Conservation (phyloP, 2,888 invertebrate genomes). For the Zhengitettix transpicula region DNA sequence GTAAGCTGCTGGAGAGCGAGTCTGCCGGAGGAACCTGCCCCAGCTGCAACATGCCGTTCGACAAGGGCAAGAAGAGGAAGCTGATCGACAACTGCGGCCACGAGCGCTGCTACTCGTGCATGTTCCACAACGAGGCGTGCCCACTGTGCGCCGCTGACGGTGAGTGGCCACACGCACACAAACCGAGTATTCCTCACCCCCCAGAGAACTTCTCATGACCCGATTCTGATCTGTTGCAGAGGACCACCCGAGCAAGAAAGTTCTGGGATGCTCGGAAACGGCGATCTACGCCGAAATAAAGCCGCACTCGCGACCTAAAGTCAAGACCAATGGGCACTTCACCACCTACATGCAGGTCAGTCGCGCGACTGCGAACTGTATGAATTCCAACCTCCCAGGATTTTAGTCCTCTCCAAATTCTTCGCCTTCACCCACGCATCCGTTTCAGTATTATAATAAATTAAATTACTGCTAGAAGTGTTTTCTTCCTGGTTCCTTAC, state of each 20-base stretch:
- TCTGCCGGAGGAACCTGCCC: conserved; percentile 45
- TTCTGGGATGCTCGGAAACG: conserved; percentile 24
- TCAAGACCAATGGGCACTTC: conserved; percentile 50
- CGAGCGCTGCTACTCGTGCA: conserved; percentile 87
- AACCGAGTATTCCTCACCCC: no score
- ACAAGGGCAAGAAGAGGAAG: conserved; percentile 89
- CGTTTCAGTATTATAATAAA: no score
- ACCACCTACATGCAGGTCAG: conserved; percentile 47
- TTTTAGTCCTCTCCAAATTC: no score
- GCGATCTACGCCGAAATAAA: background rate
- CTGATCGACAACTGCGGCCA: conserved; percentile 92
- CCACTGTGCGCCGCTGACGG: conserved; percentile 53
- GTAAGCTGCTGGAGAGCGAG: conserved; percentile 62
- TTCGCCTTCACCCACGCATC: no score
- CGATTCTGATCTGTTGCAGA: background rate
- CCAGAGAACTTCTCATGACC: no score
- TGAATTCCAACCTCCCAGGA: no score
- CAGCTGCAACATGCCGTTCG: conserved; percentile 84
- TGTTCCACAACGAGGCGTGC: conserved; percentile 83
- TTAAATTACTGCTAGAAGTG: no score
- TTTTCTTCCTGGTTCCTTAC: no score
- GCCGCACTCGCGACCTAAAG: conserved; percentile 25
- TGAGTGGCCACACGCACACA: conserved; percentile 16
- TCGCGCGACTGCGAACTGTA: no score
- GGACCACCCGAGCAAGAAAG: conserved; percentile 16